Evolutionary conservation across 2,113 vertebrate species (phyloP).

Genomic region (Balaenoptera acutorostrata): DNA sequence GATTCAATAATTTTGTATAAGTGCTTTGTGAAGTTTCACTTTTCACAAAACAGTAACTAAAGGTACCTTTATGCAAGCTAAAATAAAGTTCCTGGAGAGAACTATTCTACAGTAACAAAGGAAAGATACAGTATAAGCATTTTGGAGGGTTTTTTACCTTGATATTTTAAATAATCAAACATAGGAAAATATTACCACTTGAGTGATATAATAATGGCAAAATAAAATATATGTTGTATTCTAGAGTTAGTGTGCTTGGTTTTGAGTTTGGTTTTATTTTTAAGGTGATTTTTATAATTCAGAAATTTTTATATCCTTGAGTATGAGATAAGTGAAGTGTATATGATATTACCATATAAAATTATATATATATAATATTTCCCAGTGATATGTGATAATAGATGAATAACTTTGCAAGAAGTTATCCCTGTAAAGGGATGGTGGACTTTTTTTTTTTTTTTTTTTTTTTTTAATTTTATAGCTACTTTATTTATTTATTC

Average conservation of each 20-base stretch:
- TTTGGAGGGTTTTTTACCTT: not conserved
- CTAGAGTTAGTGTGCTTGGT: not conserved
- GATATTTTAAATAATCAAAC: slow-evolving; percentile 1
- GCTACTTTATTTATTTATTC: too few relatives aligned
- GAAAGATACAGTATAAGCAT: not conserved
- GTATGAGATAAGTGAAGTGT: not conserved
- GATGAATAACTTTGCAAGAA: not conserved
- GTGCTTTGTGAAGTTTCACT: not conserved
- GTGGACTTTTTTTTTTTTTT: not conserved
- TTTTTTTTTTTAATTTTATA: too few relatives aligned
- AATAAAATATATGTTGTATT: slow-evolving; percentile 19
- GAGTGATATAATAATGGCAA: not conserved
- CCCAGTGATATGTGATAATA: not conserved
- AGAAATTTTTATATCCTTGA: slow-evolving; percentile 41
- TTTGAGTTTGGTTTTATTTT: not conserved
- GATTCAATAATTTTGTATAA: not conserved
- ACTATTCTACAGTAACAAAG: not conserved
- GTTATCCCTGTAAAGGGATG: not conserved
- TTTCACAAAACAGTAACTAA: not conserved
- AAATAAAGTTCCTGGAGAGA: not conserved
- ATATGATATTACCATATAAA: not conserved
- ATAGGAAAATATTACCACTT: not conserved
- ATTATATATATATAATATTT: not conserved
- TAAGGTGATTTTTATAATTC: not conserved
- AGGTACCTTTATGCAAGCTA: not conserved